These are phyloP conservation scores for Mormyrus hasselquistii DNA, from an alignment of 2,797 vertebrate species.

Conservation along the genomic window DNA sequence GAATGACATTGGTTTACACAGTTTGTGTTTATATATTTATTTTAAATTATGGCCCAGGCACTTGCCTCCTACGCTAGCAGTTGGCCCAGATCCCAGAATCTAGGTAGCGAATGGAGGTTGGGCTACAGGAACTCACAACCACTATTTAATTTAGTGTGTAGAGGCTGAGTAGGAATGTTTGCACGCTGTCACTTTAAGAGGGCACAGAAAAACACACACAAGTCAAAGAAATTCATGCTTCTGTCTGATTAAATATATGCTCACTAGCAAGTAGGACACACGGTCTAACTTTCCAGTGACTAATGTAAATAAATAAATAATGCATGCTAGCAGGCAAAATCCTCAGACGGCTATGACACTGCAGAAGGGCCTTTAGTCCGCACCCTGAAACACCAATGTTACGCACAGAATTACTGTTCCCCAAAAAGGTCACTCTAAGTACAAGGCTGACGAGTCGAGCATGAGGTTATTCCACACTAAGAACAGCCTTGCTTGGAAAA, in stretches of 20 bases:
- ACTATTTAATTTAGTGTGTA: neutral
- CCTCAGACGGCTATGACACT: neutral
- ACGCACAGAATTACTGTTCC: neutral
- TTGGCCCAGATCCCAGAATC: conserved; percentile 7
- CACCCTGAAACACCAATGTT: neutral
- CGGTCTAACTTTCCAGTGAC: neutral
- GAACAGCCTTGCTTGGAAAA: neutral
- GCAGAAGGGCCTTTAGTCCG: neutral
- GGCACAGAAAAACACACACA: neutral
- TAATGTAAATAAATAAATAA: neutral
- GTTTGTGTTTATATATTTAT: neutral
- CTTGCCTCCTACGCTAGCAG: neutral
- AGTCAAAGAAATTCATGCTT: neutral
- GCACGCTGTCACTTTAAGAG: neutral
- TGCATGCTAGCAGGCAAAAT: neutral
- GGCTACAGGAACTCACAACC: conserved; percentile 2
- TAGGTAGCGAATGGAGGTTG: neutral
- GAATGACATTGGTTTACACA: neutral
- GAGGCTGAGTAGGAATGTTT: neutral
- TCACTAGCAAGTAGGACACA: neutral
- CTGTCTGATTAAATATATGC: neutral
- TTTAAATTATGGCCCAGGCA: neutral
- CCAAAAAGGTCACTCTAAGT: neutral
- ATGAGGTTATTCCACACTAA: neutral
- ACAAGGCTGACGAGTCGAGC: neutral